A percentile compares a stretch with the other conserved stretches of the same genome.
These are phyloP conservation scores for Drosophila yakuba DNA, from an alignment of 1,140 invertebrate species.

Conservation along the genomic window DNA sequence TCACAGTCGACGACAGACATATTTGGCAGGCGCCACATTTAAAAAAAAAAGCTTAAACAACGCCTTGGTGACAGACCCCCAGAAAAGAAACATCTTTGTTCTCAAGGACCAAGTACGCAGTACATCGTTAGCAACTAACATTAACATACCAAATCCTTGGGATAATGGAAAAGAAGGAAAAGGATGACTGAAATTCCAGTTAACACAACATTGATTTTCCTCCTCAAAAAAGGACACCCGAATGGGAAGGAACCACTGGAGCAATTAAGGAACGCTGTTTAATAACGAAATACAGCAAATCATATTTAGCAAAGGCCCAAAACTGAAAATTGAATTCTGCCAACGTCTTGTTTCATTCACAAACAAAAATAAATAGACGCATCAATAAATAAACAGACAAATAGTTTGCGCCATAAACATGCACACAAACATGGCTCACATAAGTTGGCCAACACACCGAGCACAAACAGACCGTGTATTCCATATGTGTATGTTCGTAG, in stretches of 20 bases:
- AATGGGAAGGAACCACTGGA: neutral
- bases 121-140: constrained; percentile 47
- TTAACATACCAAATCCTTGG: constrained; percentile 43
- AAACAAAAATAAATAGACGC: constrained; percentile 60
- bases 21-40: constrained; percentile 47
- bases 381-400: constrained; percentile 72
- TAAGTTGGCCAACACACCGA: constrained; percentile 24
- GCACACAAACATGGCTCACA: constrained; percentile 37
- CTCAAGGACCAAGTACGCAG: constrained; percentile 39
- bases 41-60: constrained; percentile 35
- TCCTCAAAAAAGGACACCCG: constrained; percentile 2
- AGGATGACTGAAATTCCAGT: constrained; percentile 14
- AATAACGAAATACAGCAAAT: constrained; percentile 24
- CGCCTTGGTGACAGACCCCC: constrained; percentile 5
- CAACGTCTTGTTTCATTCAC: constrained; percentile 12
- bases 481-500: constrained; percentile 7
- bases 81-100: constrained; percentile 20
- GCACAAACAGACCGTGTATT: constrained; percentile 14
- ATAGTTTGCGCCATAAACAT: constrained; percentile 74
- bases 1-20: constrained; percentile 33
- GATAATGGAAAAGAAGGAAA: neutral
- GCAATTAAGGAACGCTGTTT: constrained; percentile 34
- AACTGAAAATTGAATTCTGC: constrained; percentile 33
- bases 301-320: constrained; percentile 45
- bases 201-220: constrained; percentile 40